Conservation (phyloP, 30 jellyfish, hydroid and myxozoan genomes). For the Pelagia noctiluca region DNA sequence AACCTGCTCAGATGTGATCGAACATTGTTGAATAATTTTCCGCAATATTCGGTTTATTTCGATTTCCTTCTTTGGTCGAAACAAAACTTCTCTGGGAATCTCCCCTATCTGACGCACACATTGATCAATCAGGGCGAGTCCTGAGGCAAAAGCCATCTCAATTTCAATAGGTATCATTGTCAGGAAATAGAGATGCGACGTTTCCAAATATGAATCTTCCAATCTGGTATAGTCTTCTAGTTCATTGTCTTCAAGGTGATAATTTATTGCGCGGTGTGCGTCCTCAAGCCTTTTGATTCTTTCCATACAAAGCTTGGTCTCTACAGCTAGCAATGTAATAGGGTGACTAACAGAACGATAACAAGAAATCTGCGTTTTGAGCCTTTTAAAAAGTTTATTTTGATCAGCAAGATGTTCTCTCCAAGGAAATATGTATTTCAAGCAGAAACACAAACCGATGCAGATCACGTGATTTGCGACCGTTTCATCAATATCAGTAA, state of each 20-base stretch:
- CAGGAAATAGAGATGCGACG: neutral
- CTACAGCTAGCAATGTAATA: slow-evolving; percentile 24
- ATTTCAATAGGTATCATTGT: neutral
- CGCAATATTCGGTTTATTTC: slow-evolving; percentile 49
- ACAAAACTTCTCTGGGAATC: slow-evolving; percentile 25
- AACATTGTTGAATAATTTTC: slow-evolving; percentile 16
- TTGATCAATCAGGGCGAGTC: no score
- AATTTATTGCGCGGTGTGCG: no score
- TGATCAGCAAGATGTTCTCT: neutral
- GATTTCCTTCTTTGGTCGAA: slow-evolving; percentile 55
- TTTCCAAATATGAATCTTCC: no score
- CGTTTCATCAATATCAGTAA: slow-evolving; percentile 17
- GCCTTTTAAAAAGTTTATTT: neutral
- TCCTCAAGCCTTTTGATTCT: neutral
- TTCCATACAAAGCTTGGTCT: slow-evolving; percentile 10
- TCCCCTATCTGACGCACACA: no score
- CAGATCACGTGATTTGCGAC: slow-evolving; percentile 66
- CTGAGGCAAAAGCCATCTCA: no score
- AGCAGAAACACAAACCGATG: slow-evolving; percentile 56
- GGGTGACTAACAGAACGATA: slow-evolving; percentile 68
- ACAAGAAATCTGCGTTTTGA: neutral
- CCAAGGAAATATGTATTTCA: slow-evolving; percentile 65
- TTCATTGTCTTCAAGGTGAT: no score
- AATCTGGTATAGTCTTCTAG: no score
- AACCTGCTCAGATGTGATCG: slow-evolving; percentile 36